These are phyloP conservation scores for Acropternis orthonyx DNA, from an alignment of 2,797 vertebrate species.

Conservation along the genomic window DNA sequence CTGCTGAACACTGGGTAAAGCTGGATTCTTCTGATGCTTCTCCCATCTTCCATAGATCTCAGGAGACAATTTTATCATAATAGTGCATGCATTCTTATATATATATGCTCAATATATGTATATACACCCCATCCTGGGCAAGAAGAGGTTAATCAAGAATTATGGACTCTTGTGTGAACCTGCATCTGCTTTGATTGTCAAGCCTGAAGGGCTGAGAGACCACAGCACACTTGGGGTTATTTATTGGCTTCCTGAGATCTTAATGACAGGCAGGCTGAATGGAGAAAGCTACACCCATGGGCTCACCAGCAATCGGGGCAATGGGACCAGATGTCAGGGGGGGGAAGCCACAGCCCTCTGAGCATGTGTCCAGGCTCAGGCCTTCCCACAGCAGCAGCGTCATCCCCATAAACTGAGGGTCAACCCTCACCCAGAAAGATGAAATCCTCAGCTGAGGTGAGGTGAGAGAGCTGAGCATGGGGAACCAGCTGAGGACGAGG, in stretches of 20 bases:
- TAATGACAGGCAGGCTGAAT: background rate
- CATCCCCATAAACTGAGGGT: background rate
- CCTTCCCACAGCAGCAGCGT: background rate
- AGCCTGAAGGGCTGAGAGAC: background rate
- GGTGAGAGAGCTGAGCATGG: rapidly evolving
- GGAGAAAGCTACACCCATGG: background rate
- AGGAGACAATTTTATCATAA: background rate
- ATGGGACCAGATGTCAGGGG: background rate
- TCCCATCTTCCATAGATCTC: background rate
- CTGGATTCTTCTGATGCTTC: background rate
- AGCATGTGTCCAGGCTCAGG: background rate
- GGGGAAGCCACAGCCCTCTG: background rate
- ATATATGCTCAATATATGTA: background rate
- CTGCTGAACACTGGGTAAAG: background rate
- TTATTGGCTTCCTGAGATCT: background rate
- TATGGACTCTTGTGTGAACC: background rate
- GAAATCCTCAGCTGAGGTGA: rapidly evolving
- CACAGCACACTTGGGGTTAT: background rate
- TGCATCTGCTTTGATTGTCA: background rate
- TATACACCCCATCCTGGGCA: background rate
- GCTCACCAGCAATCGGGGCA: background rate
- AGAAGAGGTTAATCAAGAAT: background rate
- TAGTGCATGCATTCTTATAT: background rate
- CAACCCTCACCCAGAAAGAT: background rate
- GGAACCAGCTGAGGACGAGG: background rate